Base-by-base conservation (phyloP, 2,797 vertebrate genomes). In the Vespertilio murinus region DNA sequence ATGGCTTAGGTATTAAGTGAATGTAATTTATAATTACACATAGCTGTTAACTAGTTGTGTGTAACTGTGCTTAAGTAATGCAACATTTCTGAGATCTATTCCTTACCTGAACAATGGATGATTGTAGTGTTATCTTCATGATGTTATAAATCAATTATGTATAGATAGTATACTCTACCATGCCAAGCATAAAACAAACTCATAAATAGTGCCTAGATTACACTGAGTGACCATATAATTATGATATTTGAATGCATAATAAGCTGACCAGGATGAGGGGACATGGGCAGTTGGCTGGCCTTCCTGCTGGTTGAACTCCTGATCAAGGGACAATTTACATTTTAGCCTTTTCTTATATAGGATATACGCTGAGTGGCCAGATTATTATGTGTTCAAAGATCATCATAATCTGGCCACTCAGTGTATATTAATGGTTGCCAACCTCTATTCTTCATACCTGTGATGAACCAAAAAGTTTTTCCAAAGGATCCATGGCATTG, bases 1-100 rank as follows among this genome's bases (percentile, higher is more conserved):
- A 64, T 91, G 14, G 49, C 52, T 95, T 83, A 59, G 28, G 49
- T 45, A 92, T 93, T 94, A 93, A 94, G 40, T 88, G 23, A 64
- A 69, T 49, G 20, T 13, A 56, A 40, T 88, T 90, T 77, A 30
- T 78, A 91, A 82, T 81, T 83, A 93, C 49, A 80, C n/a, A 47
- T 33, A 65, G 6, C 16, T 93, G 64, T 35, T 81, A 88, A 71
- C 56, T 90, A n/a, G 28, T 59, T 65, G 10, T 83, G 10, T 83
- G 42, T 88, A 77, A 87, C 30, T 90, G 6, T 70, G 38, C 11
- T 83, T 42, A 78, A 84, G 33, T 70, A 35, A 75, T 52, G 10
- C 54, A 82, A 88, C 45, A 88, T 88, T 12, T 61, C 25, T 93
- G 75, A 82, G 70, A 22, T 88, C 30, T 93, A 30, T 93, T 88